Conservation (phyloP, 1,140 invertebrate genomes). For the Zelostemma sp. region DNA sequence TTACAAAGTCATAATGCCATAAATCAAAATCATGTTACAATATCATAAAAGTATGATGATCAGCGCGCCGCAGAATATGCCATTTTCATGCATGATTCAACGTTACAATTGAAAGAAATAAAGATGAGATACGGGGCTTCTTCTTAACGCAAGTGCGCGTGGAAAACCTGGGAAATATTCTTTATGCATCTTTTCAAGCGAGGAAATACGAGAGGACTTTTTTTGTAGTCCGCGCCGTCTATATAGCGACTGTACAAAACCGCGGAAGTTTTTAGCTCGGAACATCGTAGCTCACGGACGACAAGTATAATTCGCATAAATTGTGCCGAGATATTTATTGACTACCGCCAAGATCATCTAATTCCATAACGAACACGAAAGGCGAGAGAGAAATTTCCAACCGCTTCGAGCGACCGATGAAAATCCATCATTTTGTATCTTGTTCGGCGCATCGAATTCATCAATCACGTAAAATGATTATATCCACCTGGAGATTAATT, state of each 20-base stretch:
- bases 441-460: not conserved
- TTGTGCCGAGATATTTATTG: not conserved
- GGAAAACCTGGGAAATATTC: not conserved
- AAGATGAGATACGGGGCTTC: not conserved
- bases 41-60: not conserved
- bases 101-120: not conserved
- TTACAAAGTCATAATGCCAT: no score
- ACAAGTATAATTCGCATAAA: not conserved
- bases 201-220: constrained; percentile 1
- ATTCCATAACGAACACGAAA: no score
- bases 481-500: not conserved
- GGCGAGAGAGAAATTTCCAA: no score
- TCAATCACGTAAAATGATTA: not conserved
- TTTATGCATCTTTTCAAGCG: not conserved
- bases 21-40: not conserved
- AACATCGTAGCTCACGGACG: not conserved
- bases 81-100: constrained; percentile 4
- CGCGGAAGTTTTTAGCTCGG: not conserved
- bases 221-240: not conserved
- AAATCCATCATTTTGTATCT: not conserved
- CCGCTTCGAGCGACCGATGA: not conserved
- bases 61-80: not conserved
- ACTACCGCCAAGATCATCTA: not conserved
- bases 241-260: not conserved
- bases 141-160: not conserved